Percentiles rank a stretch among this genome's conserved stretches.
These are phyloP conservation scores for Subacronicta megacephala DNA, from an alignment of 2,888 invertebrate species.

Conservation along the genomic window DNA sequence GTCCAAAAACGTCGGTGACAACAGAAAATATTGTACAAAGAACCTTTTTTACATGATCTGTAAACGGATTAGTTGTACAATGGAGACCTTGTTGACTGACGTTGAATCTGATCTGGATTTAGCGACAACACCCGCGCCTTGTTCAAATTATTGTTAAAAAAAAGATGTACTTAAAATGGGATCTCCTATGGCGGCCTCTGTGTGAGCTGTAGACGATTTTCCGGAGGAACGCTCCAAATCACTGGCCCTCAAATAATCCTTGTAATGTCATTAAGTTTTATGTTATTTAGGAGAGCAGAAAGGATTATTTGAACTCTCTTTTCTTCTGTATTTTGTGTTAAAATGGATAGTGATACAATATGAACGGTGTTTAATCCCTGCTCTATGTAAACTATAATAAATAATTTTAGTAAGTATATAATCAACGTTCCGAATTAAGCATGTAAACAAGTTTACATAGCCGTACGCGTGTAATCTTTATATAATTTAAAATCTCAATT, in stretches of 20 bases:
- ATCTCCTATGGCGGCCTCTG: slow-evolving; percentile 2
- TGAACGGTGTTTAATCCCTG: too few species aligned
- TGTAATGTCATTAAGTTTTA: slow-evolving; percentile 6
- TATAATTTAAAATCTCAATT: too few species aligned
- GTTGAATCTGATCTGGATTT: slow-evolving; percentile 47
- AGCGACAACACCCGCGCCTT: slow-evolving; percentile 30
- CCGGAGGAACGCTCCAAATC: slow-evolving; percentile 1
- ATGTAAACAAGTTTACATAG: too few species aligned
- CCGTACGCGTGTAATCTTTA: too few species aligned
- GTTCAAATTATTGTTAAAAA: slow-evolving; percentile 25
- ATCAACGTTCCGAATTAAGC: too few species aligned
- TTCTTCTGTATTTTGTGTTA: slow-evolving; percentile 18
- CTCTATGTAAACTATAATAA: too few species aligned
- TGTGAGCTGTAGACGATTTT: slow-evolving; percentile 9
- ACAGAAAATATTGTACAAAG: slow-evolving; percentile 24
- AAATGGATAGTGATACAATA: slow-evolving; percentile 5
- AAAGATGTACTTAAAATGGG: slow-evolving; percentile 18
- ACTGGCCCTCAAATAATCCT: slow-evolving; percentile 8
- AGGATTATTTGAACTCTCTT: slow-evolving; percentile 22
- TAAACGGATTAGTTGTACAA: slow-evolving; percentile 57
- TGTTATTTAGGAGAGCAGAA: slow-evolving; percentile 9
- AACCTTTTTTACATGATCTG: slow-evolving; percentile 22
- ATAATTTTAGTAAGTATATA: too few species aligned
- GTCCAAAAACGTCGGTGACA: slow-evolving; percentile 20
- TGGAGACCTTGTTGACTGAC: slow-evolving; percentile 23